phyloP scores from a whole-genome alignment of 2,113 vertebrate genomes.

The Fulica atra region DNA sequence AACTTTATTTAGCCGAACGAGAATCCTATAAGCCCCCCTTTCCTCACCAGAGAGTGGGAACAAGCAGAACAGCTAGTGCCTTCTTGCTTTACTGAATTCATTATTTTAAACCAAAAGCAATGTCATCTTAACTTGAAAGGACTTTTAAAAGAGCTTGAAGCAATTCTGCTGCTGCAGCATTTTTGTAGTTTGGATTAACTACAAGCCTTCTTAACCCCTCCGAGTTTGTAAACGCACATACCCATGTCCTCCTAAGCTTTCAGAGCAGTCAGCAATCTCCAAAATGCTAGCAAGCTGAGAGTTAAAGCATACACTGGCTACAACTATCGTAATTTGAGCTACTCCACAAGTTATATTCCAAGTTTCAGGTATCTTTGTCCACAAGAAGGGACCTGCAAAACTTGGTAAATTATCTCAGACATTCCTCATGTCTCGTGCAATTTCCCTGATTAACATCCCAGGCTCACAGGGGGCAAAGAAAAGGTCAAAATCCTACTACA shows the following conservation, averaged over 20 bases:
- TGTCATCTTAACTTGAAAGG: constrained; percentile 63
- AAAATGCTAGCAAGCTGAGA: constrained; percentile 2
- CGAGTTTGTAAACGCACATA: not conserved
- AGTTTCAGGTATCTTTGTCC: constrained; percentile 32
- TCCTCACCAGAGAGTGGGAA: constrained; percentile 41
- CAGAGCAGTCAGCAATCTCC: not conserved
- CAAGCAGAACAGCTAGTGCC: constrained; percentile 44
- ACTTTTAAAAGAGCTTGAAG: constrained; percentile 61
- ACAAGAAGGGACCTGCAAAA: constrained; percentile 42
- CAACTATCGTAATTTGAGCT: constrained; percentile 12
- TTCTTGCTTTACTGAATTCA: constrained; percentile 56
- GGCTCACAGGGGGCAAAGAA: not conserved
- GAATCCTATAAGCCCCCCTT: constrained; percentile 51
- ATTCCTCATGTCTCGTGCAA: not conserved
- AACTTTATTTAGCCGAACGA: not conserved
- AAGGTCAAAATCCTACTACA: constrained; percentile 40
- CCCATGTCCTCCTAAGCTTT: not conserved
- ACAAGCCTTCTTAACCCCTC: constrained; percentile 56
- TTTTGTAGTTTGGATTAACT: constrained; percentile 57
- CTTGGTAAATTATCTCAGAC: constrained; percentile 16
- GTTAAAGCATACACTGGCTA: not conserved
- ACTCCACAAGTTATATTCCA: not conserved
- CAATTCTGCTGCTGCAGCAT: constrained; percentile 52
- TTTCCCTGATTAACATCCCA: not conserved
- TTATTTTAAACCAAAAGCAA: constrained; percentile 56